Conservation (phyloP, 2,113 vertebrate species). For the Panthera uncia region DNA sequence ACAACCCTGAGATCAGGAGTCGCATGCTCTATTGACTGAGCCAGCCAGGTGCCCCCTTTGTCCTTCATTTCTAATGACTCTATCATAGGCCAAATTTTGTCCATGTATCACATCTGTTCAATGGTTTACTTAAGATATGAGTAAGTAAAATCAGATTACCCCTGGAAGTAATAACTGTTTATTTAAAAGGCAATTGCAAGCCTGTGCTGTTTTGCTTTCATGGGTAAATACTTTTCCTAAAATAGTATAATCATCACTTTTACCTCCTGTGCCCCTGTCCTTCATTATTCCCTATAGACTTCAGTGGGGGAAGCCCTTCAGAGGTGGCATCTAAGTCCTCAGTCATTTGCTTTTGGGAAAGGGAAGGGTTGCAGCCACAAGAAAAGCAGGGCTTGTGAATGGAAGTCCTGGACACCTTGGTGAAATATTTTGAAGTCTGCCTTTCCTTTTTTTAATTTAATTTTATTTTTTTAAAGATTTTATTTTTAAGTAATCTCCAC, state of each 20-base stretch:
- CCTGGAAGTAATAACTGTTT: background rate
- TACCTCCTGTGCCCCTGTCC: background rate
- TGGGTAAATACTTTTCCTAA: background rate
- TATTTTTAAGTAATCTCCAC: background rate
- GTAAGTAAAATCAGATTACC: constrained; percentile 31
- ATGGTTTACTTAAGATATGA: constrained; percentile 22
- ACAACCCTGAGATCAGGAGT: background rate
- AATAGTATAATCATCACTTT: background rate
- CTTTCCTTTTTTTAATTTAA: background rate
- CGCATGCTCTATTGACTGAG: background rate
- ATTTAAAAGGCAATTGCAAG: background rate
- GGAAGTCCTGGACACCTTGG: background rate
- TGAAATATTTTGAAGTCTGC: background rate
- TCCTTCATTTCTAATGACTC: constrained; percentile 1
- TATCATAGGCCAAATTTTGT: background rate
- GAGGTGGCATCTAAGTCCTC: background rate
- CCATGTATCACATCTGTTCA: background rate
- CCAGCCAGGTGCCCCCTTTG: background rate
- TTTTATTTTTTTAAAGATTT: background rate
- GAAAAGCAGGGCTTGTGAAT: background rate
- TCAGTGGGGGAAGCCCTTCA: background rate
- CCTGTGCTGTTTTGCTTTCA: background rate
- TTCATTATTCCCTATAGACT: background rate
- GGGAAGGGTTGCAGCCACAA: background rate
- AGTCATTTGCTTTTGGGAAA: background rate